Evolutionary conservation across 2,888 invertebrate genomes (phyloP), one percentile per base, ranked within the genome.

Genomic region (Ophion ellenae): DNA sequence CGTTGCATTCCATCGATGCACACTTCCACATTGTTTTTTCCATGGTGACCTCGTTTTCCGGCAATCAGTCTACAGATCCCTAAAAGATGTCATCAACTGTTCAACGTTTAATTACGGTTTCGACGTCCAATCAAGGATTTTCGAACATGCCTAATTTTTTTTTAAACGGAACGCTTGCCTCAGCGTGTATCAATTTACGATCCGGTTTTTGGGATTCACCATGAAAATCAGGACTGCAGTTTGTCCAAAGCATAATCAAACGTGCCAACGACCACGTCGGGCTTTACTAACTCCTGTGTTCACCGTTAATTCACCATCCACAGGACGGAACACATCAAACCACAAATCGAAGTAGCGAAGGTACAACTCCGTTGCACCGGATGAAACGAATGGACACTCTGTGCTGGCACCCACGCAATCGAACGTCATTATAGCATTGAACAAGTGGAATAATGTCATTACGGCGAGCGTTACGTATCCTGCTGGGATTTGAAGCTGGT

Each of bases 381-480:
- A 85, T 91, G 90, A 91, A 87, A 87, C 78, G 82, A 85, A 85
- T 83, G 81, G 70, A 74, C 71, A 81, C 83, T 89, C 84, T 89
- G 86, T 84, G 83, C 75, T 63, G 83, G 79, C 81, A 87, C 90
- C 90, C 91, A 91, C 91, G 90, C 91, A 73, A 90, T 90, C 87
- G 76, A 77, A 83, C 87, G 89, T 91, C 90, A 89, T 91, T 90
- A 91, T 61, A 73, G 82, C 71, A 82, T 91, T 91, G 88, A 88
- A 88, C 88, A 85, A 85, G 81, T 81, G 74, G 87, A 89, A 90
- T 90, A 91, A 91, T 89, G 90, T 91, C 90, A 89, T 91, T 91
- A 90, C 88, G 88, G 86, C 81, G 75, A 82, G 87, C 88, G 90
- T 90, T 87, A 84, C 84, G 69, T 81, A 75, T 85, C 61, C 85